These are phyloP conservation scores for Pitta sordida DNA, from an alignment of 2,113 vertebrate genomes.

Conservation along the genomic window DNA sequence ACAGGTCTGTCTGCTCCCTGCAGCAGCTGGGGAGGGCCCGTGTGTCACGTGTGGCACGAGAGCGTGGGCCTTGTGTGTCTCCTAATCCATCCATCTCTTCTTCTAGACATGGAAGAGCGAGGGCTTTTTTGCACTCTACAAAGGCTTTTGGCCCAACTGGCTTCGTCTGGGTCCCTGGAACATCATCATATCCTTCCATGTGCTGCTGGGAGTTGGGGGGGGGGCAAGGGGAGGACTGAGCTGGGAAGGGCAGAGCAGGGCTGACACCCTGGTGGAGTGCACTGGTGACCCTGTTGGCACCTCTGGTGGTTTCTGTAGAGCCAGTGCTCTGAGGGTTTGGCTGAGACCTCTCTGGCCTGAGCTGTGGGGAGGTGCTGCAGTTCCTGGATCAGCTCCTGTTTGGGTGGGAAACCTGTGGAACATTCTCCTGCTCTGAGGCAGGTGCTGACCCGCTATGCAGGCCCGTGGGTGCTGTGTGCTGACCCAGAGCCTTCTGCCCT, in stretches of 20 bases:
- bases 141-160: slow-evolving; percentile 99
- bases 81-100: background rate
- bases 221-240: background rate
- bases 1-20: background rate
- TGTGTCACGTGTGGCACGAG: accelerated
- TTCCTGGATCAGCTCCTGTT: background rate
- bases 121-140: slow-evolving; percentile 96
- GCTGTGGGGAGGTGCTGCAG: background rate
- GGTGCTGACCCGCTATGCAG: background rate
- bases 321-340: background rate
- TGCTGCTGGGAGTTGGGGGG: background rate
- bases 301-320: background rate
- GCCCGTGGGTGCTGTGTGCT: background rate
- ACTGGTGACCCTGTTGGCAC: background rate
- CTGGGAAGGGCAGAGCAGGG: background rate
- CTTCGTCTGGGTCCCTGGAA: slow-evolving; percentile 96
- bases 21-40: background rate
- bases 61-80: background rate
- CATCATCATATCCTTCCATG: slow-evolving; percentile 94
- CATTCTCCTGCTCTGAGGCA: accelerated
- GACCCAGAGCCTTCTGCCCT: background rate
- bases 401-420: accelerated
- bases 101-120: slow-evolving; percentile 91
- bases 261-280: accelerated
- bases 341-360: background rate